Evolutionary conservation across 2,888 invertebrate genomes (phyloP).

Genomic region (Cataglyphis livida): DNA sequence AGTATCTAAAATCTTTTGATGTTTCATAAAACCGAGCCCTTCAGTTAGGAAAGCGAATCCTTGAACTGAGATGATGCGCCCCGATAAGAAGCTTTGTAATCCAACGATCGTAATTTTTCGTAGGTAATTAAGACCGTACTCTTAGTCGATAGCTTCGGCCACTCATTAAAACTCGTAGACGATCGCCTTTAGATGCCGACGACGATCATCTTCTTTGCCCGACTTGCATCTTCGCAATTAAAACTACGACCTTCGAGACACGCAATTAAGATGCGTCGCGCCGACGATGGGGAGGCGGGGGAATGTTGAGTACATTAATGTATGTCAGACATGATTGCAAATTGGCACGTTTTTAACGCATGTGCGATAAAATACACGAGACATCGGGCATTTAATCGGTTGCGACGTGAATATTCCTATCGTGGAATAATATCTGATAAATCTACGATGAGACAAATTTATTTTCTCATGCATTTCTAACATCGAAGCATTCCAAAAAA

Average conservation of each 20-base stretch:
- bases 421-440: not conserved
- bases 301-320: slow-evolving; percentile 32
- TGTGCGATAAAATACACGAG: slow-evolving; percentile 4
- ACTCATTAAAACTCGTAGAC: slow-evolving; percentile 51
- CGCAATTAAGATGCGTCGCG: slow-evolving; percentile 43
- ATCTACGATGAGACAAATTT: slow-evolving; percentile 3
- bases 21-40: not conserved
- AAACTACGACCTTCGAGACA: slow-evolving; percentile 54
- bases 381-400: slow-evolving; percentile 13
- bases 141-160: slow-evolving; percentile 35
- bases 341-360: slow-evolving; percentile 14
- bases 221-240: slow-evolving; percentile 55
- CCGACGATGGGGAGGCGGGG: not conserved
- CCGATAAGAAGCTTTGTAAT: slow-evolving; percentile 28
- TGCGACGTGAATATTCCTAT: slow-evolving; percentile 3
- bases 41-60: slow-evolving; percentile 12
- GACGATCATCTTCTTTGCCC: slow-evolving; percentile 48
- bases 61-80: not conserved
- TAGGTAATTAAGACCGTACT: slow-evolving; percentile 49
- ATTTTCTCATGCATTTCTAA: not conserved
- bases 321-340: slow-evolving; percentile 9
- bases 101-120: slow-evolving; percentile 46
- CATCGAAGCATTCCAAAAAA: not conserved
- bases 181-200: slow-evolving; percentile 46
- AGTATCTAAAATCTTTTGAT: not conserved